Conservation (phyloP, 92 coral and sea anemone species). For the Epizoanthus fatuus region DNA sequence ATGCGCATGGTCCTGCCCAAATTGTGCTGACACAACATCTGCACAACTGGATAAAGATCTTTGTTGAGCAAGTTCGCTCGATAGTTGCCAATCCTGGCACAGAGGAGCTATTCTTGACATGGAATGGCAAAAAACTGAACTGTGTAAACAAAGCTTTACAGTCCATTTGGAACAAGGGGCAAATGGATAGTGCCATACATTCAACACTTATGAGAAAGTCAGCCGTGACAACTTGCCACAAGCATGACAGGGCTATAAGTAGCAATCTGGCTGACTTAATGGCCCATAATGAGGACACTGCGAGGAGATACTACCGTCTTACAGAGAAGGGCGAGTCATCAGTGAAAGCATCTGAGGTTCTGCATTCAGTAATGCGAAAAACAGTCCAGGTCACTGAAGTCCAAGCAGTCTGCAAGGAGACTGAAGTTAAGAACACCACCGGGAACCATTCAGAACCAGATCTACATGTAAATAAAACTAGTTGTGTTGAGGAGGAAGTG, state of each 20-base stretch:
- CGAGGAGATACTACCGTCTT: conserved; percentile 30
- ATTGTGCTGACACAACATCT: conserved; percentile 38
- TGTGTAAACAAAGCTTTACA: conserved; percentile 56
- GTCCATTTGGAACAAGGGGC: conserved; percentile 63
- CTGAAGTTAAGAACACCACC: conserved; percentile 3
- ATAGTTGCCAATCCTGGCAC: conserved; percentile 1
- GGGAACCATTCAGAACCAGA: neutral
- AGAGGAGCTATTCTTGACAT: conserved; percentile 50
- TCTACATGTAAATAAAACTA: too few species aligned
- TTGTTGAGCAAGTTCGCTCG: conserved; percentile 43
- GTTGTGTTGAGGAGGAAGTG: conserved; percentile 1
- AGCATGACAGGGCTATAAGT: conserved; percentile 44
- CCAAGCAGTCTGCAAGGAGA: neutral
- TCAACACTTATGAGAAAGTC: conserved; percentile 62
- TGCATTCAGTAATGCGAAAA: conserved; percentile 39
- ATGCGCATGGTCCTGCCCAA: conserved; percentile 57
- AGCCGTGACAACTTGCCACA: conserved; percentile 59
- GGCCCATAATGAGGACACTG: conserved; percentile 72
- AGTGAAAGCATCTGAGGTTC: conserved; percentile 55
- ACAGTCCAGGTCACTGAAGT: neutral
- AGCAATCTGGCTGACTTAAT: conserved; percentile 68
- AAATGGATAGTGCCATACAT: conserved; percentile 33
- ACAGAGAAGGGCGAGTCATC: conserved; percentile 49
- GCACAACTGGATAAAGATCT: conserved; percentile 52
- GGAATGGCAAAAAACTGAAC: conserved; percentile 56